Evolutionary conservation across 2,888 invertebrate genomes (phyloP).

Genomic region (Sarcophaga variegata): DNA sequence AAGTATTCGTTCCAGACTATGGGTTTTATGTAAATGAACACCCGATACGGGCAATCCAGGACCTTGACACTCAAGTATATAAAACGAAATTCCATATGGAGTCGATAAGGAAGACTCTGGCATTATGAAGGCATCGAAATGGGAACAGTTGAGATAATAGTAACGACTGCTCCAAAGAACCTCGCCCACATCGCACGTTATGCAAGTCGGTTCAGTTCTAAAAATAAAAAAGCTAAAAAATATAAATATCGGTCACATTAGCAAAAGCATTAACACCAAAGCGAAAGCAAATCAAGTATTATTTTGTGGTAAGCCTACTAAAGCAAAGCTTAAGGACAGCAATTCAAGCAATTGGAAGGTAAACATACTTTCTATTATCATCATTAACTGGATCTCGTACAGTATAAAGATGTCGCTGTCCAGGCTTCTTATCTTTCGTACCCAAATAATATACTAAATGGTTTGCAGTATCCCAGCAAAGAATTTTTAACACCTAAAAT

Average conservation of each 20-base stretch:
- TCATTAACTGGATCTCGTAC: slow-evolving; percentile 89
- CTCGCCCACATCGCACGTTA: slow-evolving; percentile 91
- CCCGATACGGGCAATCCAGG: slow-evolving; percentile 93
- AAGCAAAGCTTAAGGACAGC: background rate
- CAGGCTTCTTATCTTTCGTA: slow-evolving; percentile 91
- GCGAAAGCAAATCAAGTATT: background rate
- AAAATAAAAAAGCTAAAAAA: slow-evolving; percentile 50
- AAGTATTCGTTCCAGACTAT: slow-evolving; percentile 89
- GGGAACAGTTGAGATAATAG: slow-evolving; percentile 93
- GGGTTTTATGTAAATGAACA: slow-evolving; percentile 88
- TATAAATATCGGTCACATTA: slow-evolving; percentile 4
- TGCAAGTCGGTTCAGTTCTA: slow-evolving; percentile 88
- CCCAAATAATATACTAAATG: slow-evolving; percentile 91
- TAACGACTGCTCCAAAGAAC: slow-evolving; percentile 90
- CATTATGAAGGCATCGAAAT: slow-evolving; percentile 90
- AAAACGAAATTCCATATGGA: slow-evolving; percentile 82
- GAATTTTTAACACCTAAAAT: slow-evolving; percentile 84
- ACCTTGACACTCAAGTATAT: slow-evolving; percentile 95
- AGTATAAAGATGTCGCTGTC: slow-evolving; percentile 94
- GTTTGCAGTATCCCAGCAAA: slow-evolving; percentile 92
- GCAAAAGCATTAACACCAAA: slow-evolving; percentile 20
- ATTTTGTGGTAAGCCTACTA: no score
- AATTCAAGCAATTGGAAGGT: background rate
- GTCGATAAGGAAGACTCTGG: slow-evolving; percentile 82
- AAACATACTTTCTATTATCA: slow-evolving; percentile 84